phyloP scores from a whole-genome alignment of 1,140 invertebrate species.

The Chlorops oryzae region DNA sequence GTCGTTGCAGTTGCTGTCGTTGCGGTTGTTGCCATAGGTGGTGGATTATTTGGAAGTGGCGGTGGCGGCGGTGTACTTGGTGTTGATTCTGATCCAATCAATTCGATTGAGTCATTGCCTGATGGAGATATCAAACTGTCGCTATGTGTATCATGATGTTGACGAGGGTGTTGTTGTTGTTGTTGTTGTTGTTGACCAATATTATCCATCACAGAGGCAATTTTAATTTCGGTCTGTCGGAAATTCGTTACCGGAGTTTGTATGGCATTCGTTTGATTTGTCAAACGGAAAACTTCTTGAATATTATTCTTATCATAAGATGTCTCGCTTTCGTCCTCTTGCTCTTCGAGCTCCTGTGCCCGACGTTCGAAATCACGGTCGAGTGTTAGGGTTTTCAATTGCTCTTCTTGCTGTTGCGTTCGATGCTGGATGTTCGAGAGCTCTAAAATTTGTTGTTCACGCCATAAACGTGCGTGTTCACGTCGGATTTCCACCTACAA shows the following conservation, averaged over 20 bases:
- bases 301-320: constrained; percentile 47
- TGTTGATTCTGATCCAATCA: no score
- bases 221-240: constrained; percentile 43
- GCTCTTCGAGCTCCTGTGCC: constrained; percentile 67
- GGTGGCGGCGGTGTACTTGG: constrained; percentile 2
- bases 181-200: constrained; percentile 9
- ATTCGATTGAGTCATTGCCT: neutral
- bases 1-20: constrained; percentile 14
- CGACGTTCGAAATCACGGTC: constrained; percentile 84
- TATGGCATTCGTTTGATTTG: constrained; percentile 34
- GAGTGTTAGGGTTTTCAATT: constrained; percentile 72
- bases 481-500: constrained; percentile 30
- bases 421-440: constrained; percentile 62
- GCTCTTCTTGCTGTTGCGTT: constrained; percentile 77
- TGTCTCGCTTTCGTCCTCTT: constrained; percentile 72
- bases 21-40: neutral
- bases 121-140: neutral
- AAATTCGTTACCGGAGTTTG: constrained; percentile 40
- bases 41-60: constrained; percentile 4
- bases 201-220: constrained; percentile 30
- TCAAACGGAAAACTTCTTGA: constrained; percentile 39
- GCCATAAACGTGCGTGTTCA: constrained; percentile 53
- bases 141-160: neutral
- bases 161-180: neutral
- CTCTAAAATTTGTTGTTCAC: constrained; percentile 79